Evolutionary conservation across 2,113 vertebrate species (phyloP).

Genomic region (Rhinolophus ferrumequinum): DNA sequence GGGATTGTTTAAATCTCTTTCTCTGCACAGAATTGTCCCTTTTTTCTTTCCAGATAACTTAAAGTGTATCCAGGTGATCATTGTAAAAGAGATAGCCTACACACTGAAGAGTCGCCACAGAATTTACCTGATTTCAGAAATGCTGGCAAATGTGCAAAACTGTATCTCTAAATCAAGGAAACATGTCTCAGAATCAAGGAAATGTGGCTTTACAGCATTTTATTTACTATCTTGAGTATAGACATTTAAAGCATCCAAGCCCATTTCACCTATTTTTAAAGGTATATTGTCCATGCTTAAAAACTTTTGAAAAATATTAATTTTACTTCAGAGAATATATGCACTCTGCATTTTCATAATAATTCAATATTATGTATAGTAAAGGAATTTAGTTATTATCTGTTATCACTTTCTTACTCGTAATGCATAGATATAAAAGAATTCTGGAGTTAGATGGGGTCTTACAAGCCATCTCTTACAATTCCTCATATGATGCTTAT

Average conservation of each 20-base stretch:
- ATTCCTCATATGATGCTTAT: not conserved
- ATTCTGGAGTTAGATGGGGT: not conserved
- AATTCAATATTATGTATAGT: not conserved
- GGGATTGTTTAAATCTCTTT: not conserved
- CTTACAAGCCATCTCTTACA: not conserved
- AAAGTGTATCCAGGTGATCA: not conserved
- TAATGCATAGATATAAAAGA: not conserved
- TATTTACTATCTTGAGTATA: not conserved
- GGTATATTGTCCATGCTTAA: not conserved
- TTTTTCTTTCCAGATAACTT: not conserved
- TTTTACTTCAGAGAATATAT: not conserved
- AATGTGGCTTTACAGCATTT: not conserved
- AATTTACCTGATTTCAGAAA: not conserved
- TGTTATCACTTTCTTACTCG: not conserved
- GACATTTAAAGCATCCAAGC: not conserved
- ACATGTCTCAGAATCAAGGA: not conserved
- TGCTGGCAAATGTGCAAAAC: slow-evolving; percentile 19
- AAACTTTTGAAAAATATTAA: not conserved
- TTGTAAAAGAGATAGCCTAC: not conserved
- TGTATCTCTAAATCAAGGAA: not conserved
- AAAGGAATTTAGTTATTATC: not conserved
- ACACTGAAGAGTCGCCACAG: not conserved
- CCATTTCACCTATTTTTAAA: not conserved
- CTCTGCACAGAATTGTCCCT: not conserved
- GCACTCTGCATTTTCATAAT: not conserved